Base-by-base conservation (phyloP, 2,888 invertebrate genomes). In the Stenurella melanura region DNA sequence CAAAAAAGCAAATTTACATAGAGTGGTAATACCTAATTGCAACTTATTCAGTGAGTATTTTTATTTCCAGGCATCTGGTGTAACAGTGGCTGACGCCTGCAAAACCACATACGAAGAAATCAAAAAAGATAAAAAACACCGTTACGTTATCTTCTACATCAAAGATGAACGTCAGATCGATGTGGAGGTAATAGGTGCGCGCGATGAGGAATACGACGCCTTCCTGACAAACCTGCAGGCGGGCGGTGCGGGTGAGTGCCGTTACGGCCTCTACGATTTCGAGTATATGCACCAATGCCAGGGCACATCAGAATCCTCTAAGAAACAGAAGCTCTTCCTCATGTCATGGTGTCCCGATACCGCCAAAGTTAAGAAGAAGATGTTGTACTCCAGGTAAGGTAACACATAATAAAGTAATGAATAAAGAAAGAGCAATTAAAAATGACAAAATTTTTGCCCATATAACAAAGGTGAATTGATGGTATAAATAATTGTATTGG, bases 311-410 rank as follows among this genome's bases (percentile, higher is more conserved):
- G 97, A 97, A 92, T 96, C 96, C 88, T 96, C 96, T 90, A 98
- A 97, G 94, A 98, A 98, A 94, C 97, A 98, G 91, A 98, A 98
- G 91, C 92, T 98, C 86, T 97, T 98, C 93, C 94, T 98, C 89
- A 97, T 98, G 96, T 97, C 97, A 89, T 98, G 98, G 98, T 98
- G 98, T 93, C 98, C 98, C 63, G 98, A 99, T 92, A 97, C 96
- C 90, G 98, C 99, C 87, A 97, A 97, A 92, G 94, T 94, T 83
- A 94, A 94, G 93, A 94, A 94, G 94, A 94, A 94, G 94, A 94
- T 94, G 94, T 94, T 94, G 93, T 94, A 94, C 91, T 94, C 94
- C 88, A 93, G 93, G 93, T 93, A 83, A 87, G 85, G n/a, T n/a
- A n/a, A n/a, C n/a, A n/a, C n/a, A n/a, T n/a, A n/a, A n/a, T n/a